Percentiles rank a stretch among this genome's conserved stretches.
Conservation (phyloP, 1,140 invertebrate species). For the Sitobion miscanthi region DNA sequence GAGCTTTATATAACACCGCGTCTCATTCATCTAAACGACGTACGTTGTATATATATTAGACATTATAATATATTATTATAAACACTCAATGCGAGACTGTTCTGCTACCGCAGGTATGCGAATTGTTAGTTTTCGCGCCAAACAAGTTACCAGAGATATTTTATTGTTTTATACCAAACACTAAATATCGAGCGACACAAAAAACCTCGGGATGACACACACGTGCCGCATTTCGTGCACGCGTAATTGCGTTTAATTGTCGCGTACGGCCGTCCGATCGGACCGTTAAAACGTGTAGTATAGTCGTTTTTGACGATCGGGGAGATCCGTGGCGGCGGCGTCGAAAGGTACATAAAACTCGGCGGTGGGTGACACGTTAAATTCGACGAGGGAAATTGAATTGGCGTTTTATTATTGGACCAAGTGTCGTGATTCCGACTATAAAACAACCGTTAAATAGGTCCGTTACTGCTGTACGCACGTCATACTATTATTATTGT, state of each 20-base stretch:
- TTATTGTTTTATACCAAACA: not conserved
- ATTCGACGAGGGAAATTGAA: constrained; percentile 27
- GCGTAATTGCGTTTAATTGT: constrained; percentile 34
- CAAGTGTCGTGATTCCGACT: constrained; percentile 43
- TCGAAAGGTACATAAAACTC: constrained; percentile 51
- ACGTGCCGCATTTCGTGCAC: not conserved
- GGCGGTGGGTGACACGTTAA: constrained; percentile 21
- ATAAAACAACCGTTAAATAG: constrained; percentile 50
- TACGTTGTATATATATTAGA: too few relatives aligned
- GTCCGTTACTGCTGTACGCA: not conserved
- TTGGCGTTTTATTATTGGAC: constrained; percentile 45
- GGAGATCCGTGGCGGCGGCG: not conserved
- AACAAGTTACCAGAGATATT: too few relatives aligned
- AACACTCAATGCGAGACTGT: too few relatives aligned
- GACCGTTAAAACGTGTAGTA: constrained; percentile 6
- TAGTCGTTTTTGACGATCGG: not conserved
- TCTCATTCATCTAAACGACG: not conserved
- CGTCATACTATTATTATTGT: constrained; percentile 28
- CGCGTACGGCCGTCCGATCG: not conserved
- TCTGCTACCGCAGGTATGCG: too few relatives aligned
- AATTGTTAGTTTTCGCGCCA: too few relatives aligned
- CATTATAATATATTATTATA: too few relatives aligned
- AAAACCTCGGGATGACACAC: not conserved
- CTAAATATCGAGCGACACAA: not conserved
- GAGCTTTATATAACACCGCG: not conserved